Evolutionary conservation across 2,113 vertebrate genomes (phyloP), one percentile per base, ranked within the genome.

Genomic region (Alectura lathami): DNA sequence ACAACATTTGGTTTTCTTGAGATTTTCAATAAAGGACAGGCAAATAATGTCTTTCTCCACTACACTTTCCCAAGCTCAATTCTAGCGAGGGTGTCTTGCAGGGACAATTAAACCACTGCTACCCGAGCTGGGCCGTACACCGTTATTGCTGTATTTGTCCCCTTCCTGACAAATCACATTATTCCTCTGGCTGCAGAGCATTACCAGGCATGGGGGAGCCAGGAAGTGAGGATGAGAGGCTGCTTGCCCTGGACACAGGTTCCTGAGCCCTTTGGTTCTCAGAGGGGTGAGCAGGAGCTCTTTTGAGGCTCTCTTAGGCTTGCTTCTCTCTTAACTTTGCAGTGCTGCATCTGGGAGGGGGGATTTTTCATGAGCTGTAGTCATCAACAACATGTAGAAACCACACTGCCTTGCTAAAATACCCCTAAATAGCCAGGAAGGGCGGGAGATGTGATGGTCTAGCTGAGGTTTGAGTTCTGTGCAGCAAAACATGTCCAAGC

Each of bases 61-160:
- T 27, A 62, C 38, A 47, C 74, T 95, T 94, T 93, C 63, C 64
- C 86, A 88, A 84, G 64, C 77, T 54, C 73, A 95, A 93, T 80
- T 93, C 73, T 86, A 48, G 85, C 1, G 11, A 95, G 68, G 81
- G 34, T 79, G 86, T 97, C 95, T 96, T 95, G 96, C 91, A 97
- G 97, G 91, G 88, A 94, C 96, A 95, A 97, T 98, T 96, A 97
- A 91, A 90, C 78, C 1, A 1, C 86, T 64, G 32, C 89, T 92
- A 74, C 95, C 8, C 18, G 57, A 26, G 92, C 91, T 95, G 94
- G 24, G 30, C 87, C 95, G 94, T 89, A 69, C 77, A 13, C 96
- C 42, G 83, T 98, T 98, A 98, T 98, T 98, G 95, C 96, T 51
- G 92, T 95, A 97, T 98, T 98, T 98, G 96, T 97, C 94, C 97